Conservation (phyloP, 1,140 invertebrate species). For the Nephila pilipes region DNA sequence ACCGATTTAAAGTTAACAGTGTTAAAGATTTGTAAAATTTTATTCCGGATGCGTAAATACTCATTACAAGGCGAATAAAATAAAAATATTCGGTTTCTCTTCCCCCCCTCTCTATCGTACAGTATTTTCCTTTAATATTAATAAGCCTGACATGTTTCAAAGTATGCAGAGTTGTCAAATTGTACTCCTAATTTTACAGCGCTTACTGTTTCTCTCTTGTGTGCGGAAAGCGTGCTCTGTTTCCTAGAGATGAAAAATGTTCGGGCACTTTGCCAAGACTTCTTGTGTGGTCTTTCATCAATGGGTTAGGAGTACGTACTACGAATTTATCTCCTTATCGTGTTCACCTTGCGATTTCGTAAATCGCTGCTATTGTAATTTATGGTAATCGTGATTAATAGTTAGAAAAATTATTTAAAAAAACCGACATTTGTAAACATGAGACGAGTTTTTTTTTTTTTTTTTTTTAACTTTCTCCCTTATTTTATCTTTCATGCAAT, state of each 20-base stretch:
- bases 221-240: background rate
- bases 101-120: too few relatives aligned
- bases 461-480: background rate
- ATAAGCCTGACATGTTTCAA: constrained; percentile 91
- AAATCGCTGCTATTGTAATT: background rate
- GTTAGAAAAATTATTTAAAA: background rate
- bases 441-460: background rate
- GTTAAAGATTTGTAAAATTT: too few relatives aligned
- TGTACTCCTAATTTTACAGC: background rate
- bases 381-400: background rate
- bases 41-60: too few relatives aligned
- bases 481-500: background rate
- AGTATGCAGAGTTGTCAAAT: constrained; percentile 8
- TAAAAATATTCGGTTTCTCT: too few relatives aligned
- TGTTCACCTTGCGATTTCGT: background rate
- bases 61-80: too few relatives aligned
- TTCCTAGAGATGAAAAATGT: background rate
- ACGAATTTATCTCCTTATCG: constrained; percentile 25
- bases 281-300: constrained; percentile 67
- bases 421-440: background rate
- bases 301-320: constrained; percentile 36
- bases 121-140: background rate
- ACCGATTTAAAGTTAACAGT: too few relatives aligned
- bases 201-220: background rate
- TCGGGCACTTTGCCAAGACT: constrained; percentile 55